Evolutionary conservation across 2,888 invertebrate species (phyloP), one percentile per base, ranked within the genome.

Genomic region (Cenopis cana): DNA sequence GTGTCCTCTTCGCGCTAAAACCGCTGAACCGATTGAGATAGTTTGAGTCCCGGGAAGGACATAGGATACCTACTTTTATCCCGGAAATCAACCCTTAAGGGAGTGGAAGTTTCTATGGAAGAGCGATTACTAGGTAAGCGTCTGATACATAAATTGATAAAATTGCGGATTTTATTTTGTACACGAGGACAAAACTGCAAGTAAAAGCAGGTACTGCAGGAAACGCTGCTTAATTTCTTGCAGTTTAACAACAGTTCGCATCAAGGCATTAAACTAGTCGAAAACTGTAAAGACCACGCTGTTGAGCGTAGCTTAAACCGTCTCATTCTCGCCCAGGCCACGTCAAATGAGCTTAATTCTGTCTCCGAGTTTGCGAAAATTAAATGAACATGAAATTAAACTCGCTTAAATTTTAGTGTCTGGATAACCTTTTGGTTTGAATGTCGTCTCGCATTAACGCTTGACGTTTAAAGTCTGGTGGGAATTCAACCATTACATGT

Each of bases 291-390:
- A 14, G 12, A 8, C 46, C 29, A 50, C 52, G 14, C 55, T 52
- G 69, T 60, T 54, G 33, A 66, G 24, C n/a, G 54, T 18, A 55
- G 68, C 68, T 67, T 50, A 67, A 67, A 61, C n/a, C n/a, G 56
- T 61, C 69, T 46, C 38, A 69, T 69, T 69, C 46, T 52, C 57
- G 29, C 14, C n/a, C 14, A 5, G 57, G 29, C 46, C 10, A 33
- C 54, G 54, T 66, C 70, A 70, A 70, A 70, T 36, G 65, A 46
- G 59, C 65, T 70, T 70, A 60, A 41, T 54, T 46, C 36, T 50
- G 18, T 59, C 20, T 41, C 36, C 38, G 55, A 50, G 41, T 54
- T 54, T 29, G 55, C 29, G 55, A 56, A 56, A 54, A 64, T 64
- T 64, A 54, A 64, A 64, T 64, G 64, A 64, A 64, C 64, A 52